Evolutionary conservation across 1,140 invertebrate genomes (phyloP), one percentile per base, ranked within the genome.

Genomic region (Drosophila nasuta): DNA sequence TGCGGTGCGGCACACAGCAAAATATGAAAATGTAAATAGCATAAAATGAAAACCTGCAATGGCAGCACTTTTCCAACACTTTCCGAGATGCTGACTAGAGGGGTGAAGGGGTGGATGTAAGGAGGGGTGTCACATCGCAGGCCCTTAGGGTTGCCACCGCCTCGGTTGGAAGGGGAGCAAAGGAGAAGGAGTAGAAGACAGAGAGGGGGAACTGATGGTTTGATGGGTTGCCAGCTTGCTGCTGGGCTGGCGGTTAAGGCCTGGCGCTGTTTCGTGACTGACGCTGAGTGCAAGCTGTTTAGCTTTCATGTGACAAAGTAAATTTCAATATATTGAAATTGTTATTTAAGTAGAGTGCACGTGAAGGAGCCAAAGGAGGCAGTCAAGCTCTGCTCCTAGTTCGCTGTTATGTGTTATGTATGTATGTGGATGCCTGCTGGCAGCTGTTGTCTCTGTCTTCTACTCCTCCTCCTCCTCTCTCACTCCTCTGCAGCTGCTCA

Each of bases 281-380:
- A 86, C 68, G 83, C 83, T 80, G 77, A 88, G 83, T 88, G 85
- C 83, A 88, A 89, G 73, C 85, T 89, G 85, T 81, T 85, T 89
- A 85, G 81, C 85, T 89, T 89, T 82, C 81, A 89, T 89, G 86
- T 90, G 86, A 90, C 81, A 90, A 89, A 89, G 81, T 89, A 89
- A 89, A 89, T 90, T 89, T 90, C 85, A 89, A 89, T 89, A 89
- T 89, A 89, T 89, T 89, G 85, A 89, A 89, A 89, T 90, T 85
- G 86, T 89, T 90, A 89, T 89, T 89, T 90, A 85, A 89, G 83
- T 83, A 88, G 83, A 85, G 86, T 89, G 85, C 78, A 81, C 66
- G 70, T 86, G 78, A 72, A 69, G 59, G 72, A 69, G 59, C 58
- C 66, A 57, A 49, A 57, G 57, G n/a, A 54, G 41, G 41, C 41